phyloP scores from a whole-genome alignment of 2,113 vertebrate species.

The Turdus rufiventris region DNA sequence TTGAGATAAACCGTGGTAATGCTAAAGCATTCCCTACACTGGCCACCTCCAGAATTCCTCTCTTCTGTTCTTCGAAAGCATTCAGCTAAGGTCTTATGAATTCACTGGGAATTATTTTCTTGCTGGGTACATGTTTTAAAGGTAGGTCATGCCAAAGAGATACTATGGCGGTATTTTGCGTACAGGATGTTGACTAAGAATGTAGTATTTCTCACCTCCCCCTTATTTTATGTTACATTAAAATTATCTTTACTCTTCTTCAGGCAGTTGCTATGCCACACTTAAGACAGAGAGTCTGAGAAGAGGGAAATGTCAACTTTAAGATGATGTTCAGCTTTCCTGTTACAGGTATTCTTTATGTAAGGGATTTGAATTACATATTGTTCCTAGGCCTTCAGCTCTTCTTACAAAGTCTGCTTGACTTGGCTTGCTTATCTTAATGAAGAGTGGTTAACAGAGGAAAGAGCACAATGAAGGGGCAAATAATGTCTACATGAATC shows the following conservation, averaged over 20 bases:
- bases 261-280: slow-evolving; percentile 35
- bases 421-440: slow-evolving; percentile 35
- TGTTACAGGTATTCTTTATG: slow-evolving; percentile 16
- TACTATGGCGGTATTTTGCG: neutral
- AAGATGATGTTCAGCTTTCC: slow-evolving; percentile 48
- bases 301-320: slow-evolving; percentile 42
- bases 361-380: slow-evolving; percentile 27
- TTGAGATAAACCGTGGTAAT: neutral
- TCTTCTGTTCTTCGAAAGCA: slow-evolving; percentile 22
- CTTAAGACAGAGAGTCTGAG: slow-evolving; percentile 12
- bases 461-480: neutral
- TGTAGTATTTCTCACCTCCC: slow-evolving; percentile 58
- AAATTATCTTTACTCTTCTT: slow-evolving; percentile 56
- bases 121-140: slow-evolving; percentile 41
- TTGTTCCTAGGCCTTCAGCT: neutral
- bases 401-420: slow-evolving; percentile 18
- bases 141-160: slow-evolving; percentile 29
- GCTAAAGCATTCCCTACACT: neutral
- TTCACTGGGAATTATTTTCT: neutral
- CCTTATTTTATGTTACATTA: slow-evolving; percentile 54
- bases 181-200: slow-evolving; percentile 49
- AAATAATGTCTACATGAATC: neutral
- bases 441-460: slow-evolving; percentile 38
- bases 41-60: neutral
- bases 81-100: neutral